Evolutionary conservation across 2,113 vertebrate species (phyloP), one percentile per base, ranked within the genome.

Genomic region (Chunga burmeisteri): DNA sequence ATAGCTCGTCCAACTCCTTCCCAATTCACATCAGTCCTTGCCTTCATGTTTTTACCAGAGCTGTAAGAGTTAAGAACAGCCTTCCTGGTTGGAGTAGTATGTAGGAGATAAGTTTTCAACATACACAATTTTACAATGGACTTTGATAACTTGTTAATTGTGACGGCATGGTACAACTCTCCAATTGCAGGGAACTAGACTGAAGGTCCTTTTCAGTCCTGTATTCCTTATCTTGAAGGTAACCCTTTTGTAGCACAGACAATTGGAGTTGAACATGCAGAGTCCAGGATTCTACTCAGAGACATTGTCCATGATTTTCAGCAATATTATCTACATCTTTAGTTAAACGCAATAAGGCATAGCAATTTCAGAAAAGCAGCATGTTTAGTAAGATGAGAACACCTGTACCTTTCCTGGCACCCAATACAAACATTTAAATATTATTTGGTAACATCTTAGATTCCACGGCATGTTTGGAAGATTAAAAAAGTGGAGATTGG

Each of bases 401-500:
- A 0, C 10, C 67, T 80, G 85, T 81, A 80, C 23, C 62, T 81
- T 90, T 96, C 88, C 77, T 62, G 90, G 81, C 59, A 95, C 34
- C 47, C 63, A n/a, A 52, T 79, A 63, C 62, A 81, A 81, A 73
- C 32, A 53, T 62, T 50, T 71, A 86, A 81, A 93, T 78, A 95
- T 74, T 72, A 52, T 97, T 94, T 98, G 97, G 96, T 96, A 97
- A 98, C 81, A 88, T 86, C 62, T 73, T 79, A 75, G 8, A 25
- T 89, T 92, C 75, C 29, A 91, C 93, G 92, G 97, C 94, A 93
- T 96, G 85, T 98, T 97, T 98, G 78, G 82, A 91, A 91, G 77
- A 88, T 81, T 80, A 62, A 93, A 93, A 93, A 72, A 92, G 49
- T 73, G 27, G 91, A 82, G 84, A 46, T 49, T 58, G 67, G 52